Evolutionary conservation across 2,888 invertebrate species (phyloP).

Genomic region (Caenorhabditis sp.): DNA sequence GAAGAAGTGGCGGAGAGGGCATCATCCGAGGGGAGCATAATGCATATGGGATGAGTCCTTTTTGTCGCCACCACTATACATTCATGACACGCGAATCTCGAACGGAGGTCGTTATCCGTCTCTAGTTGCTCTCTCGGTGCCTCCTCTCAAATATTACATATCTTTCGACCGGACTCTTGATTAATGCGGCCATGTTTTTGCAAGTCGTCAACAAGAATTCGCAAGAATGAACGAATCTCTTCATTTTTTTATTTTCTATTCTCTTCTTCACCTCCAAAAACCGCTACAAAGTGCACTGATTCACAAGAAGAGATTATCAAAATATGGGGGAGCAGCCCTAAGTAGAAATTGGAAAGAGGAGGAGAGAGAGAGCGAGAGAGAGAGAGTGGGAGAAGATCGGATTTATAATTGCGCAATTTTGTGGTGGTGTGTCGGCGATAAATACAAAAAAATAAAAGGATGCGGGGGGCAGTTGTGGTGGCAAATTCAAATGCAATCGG

Average conservation of each 20-base stretch:
- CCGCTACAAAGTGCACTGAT: too few species aligned
- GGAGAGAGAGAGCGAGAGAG: conserved; percentile 6
- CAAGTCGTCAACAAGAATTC: conserved; percentile 31
- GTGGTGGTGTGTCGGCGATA: conserved; percentile 4
- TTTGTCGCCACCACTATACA: background rate
- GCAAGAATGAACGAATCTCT: too few species aligned
- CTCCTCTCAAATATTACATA: conserved; percentile 29
- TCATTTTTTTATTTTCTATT: too few species aligned
- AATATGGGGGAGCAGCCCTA: background rate
- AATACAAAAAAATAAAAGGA: conserved; percentile 21
- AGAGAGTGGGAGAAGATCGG: conserved; percentile 9
- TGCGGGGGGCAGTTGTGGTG: background rate
- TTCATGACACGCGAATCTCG: conserved; percentile 38
- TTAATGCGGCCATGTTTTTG: conserved; percentile 41
- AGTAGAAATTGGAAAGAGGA: background rate
- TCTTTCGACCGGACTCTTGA: conserved; percentile 21
- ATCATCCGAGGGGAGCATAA: conserved; percentile 20
- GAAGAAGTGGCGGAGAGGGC: background rate
- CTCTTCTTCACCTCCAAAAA: too few species aligned
- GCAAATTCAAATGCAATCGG: conserved; percentile 37
- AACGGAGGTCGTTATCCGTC: conserved; percentile 3
- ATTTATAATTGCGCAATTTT: conserved; percentile 43
- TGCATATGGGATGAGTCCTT: conserved; percentile 40
- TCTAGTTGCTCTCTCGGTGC: background rate
- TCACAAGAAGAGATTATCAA: too few species aligned